Conservation (phyloP, 1,140 invertebrate species). For the Drosophila athabasca region DNA sequence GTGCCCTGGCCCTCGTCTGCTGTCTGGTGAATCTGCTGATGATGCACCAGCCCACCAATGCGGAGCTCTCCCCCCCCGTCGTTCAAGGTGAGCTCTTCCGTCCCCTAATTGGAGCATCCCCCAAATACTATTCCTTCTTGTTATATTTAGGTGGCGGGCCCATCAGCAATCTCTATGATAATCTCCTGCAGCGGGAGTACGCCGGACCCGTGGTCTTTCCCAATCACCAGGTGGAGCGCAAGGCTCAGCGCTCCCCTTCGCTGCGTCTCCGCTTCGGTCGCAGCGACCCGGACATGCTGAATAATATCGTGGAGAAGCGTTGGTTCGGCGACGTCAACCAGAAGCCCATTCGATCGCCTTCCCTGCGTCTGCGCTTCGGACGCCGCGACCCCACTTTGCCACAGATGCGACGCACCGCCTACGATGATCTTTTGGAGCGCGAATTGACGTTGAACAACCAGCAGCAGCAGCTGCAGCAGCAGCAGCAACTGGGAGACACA, state of each 20-base stretch:
- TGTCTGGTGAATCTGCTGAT: slow-evolving; percentile 33
- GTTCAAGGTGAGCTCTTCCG: slow-evolving; percentile 37
- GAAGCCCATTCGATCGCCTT: slow-evolving; percentile 86
- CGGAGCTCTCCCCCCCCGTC: slow-evolving; percentile 41
- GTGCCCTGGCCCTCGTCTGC: slow-evolving; percentile 40
- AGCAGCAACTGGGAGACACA: slow-evolving; percentile 3
- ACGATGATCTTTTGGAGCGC: slow-evolving; percentile 67
- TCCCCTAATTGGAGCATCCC: too few relatives aligned
- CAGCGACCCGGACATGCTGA: slow-evolving; percentile 86
- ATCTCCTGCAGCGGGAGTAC: slow-evolving; percentile 80
- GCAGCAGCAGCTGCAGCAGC: slow-evolving; percentile 28
- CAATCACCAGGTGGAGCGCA: slow-evolving; percentile 88
- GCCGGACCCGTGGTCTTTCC: slow-evolving; percentile 78
- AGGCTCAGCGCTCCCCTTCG: slow-evolving; percentile 88
- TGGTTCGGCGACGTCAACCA: slow-evolving; percentile 83
- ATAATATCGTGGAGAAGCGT: slow-evolving; percentile 69
- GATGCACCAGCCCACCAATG: slow-evolving; percentile 38
- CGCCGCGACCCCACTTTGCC: slow-evolving; percentile 86
- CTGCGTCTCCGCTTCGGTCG: slow-evolving; percentile 89
- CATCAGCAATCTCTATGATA: slow-evolving; percentile 75
- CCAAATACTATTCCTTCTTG: not conserved
- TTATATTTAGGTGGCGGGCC: slow-evolving; percentile 54
- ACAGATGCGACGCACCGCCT: slow-evolving; percentile 66
- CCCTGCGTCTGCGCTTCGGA: slow-evolving; percentile 87
- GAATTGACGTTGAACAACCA: slow-evolving; percentile 62